Conservation (phyloP, 1,140 invertebrate species). For the Scaptodrosophila lebanonensis region DNA sequence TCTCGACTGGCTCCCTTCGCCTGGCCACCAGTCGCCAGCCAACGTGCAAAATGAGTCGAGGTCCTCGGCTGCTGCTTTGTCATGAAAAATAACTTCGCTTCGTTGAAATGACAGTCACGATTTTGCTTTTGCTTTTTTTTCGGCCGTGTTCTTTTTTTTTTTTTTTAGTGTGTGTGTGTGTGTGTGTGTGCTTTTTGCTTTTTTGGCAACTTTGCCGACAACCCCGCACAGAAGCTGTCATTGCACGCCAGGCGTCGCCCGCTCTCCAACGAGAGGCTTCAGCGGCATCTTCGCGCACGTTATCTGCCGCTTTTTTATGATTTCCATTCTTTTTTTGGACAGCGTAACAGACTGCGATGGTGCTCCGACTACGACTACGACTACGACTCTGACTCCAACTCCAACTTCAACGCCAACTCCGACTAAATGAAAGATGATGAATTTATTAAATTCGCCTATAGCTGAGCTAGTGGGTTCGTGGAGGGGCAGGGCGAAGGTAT, state of each 20-base stretch:
- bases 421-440: constrained; percentile 72
- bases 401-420: too few relatives aligned
- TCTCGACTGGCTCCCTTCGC: neutral
- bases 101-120: constrained; percentile 74
- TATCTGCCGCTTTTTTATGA: constrained; percentile 20
- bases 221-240: too few relatives aligned
- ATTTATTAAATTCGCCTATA: constrained; percentile 67
- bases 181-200: too few relatives aligned
- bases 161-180: too few relatives aligned
- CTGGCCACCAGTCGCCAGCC: neutral
- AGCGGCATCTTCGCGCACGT: constrained; percentile 5
- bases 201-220: constrained; percentile 16
- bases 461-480: neutral
- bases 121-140: constrained; percentile 44
- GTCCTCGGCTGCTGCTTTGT: constrained; percentile 57
- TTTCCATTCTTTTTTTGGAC: constrained; percentile 24
- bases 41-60: constrained; percentile 19
- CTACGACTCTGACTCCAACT: too few relatives aligned
- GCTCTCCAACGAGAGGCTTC: constrained; percentile 12
- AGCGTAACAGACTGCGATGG: constrained; percentile 44
- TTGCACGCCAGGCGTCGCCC: constrained; percentile 13
- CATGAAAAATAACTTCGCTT: constrained; percentile 74
- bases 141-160: too few relatives aligned
- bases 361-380: too few relatives aligned
- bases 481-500: neutral